These are phyloP conservation scores for Tipula unca DNA, from an alignment of 2,888 invertebrate genomes.

Conservation along the genomic window DNA sequence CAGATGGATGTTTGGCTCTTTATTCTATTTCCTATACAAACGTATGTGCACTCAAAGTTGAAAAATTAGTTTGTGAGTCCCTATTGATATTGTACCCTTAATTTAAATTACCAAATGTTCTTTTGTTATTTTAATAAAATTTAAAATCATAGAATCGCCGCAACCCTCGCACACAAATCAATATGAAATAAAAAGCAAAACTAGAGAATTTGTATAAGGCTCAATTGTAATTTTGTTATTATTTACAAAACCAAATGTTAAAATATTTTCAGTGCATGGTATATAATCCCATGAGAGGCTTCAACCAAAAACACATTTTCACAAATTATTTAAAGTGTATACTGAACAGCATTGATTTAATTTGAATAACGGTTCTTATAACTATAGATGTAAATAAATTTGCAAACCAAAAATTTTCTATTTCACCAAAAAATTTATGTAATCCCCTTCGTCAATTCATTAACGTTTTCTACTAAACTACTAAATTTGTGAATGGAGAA, in stretches of 20 bases:
- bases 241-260: not conserved
- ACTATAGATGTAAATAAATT: too few species aligned
- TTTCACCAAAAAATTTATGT: not conserved
- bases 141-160: not conserved
- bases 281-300: not conserved
- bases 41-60: too few species aligned
- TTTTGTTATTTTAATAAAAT: not conserved
- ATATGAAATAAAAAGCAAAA: not conserved
- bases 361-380: not conserved
- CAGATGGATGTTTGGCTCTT: too few species aligned
- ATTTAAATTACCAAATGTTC: not conserved
- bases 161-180: not conserved
- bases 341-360: not conserved
- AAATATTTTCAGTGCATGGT: not conserved
- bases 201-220: not conserved
- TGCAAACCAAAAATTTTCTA: not conserved
- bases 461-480: not conserved
- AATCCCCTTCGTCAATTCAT: not conserved
- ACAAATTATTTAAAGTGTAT: not conserved
- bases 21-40: too few species aligned
- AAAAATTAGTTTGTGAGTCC: not conserved
- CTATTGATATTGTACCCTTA: not conserved
- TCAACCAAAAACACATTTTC: not conserved
- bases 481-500: not conserved
- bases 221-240: not conserved